phyloP scores from a whole-genome alignment of 1,140 invertebrate genomes.

The Hyles euphorbiae region DNA sequence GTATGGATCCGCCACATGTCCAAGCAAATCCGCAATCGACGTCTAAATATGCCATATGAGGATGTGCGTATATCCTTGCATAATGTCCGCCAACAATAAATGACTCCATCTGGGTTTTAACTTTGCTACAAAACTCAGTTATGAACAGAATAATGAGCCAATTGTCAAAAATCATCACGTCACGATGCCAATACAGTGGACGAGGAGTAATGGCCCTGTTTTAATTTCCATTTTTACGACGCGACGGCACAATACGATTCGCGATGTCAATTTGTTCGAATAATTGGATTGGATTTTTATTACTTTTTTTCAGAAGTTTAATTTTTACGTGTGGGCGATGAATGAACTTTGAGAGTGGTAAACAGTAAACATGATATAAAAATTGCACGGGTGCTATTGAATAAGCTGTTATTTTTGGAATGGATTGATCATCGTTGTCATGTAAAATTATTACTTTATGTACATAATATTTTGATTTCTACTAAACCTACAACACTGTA shows the following conservation, averaged over 20 bases:
- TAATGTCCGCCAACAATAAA: conserved; percentile 7
- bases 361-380: too few species aligned
- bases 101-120: conserved; percentile 4
- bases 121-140: too few species aligned
- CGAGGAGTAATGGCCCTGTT: not conserved
- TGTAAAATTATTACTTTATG: too few species aligned
- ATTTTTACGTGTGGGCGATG: too few species aligned
- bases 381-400: too few species aligned
- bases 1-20: conserved; percentile 22
- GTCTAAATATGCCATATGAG: conserved; percentile 34
- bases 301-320: not conserved
- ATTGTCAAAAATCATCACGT: too few species aligned
- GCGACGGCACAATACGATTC: not conserved
- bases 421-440: too few species aligned
- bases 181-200: not conserved
- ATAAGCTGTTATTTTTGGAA: too few species aligned
- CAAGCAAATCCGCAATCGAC: conserved; percentile 15
- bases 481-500: too few species aligned
- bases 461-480: too few species aligned
- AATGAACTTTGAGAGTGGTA: too few species aligned
- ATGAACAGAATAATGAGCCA: too few species aligned
- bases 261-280: not conserved
- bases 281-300: conserved; percentile 6
- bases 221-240: conserved; percentile 3
- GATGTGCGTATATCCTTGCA: conserved; percentile 26